A percentile compares a stretch with the other conserved stretches of the same genome.
Conservation (phyloP, 2,113 vertebrate genomes). For the Apistogramma diplotaenia region DNA sequence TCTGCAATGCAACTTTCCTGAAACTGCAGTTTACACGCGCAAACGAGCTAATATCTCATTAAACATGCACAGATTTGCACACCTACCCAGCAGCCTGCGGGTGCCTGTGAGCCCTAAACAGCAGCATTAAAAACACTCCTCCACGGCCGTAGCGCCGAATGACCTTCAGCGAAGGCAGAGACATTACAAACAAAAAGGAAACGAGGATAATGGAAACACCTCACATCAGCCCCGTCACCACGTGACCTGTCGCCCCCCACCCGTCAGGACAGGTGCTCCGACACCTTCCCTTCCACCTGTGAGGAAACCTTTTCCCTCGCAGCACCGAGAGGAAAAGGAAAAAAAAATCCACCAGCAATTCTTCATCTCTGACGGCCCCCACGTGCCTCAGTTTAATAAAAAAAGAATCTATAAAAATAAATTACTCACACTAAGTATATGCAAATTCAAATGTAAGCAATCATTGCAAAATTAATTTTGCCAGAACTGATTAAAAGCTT, state of each 20-base stretch:
- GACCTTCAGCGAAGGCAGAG: neutral
- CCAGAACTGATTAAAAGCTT: constrained; percentile 99
- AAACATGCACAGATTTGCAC: too few species aligned
- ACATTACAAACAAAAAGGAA: neutral
- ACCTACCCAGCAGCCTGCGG: too few species aligned
- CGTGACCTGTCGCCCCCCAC: neutral
- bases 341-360: constrained; percentile 64
- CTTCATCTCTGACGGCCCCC: constrained; percentile 84
- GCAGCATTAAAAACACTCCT: neutral
- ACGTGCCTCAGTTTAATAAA: constrained; percentile 93
- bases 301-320: neutral
- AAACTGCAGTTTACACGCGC: neutral
- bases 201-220: neutral
- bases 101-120: neutral
- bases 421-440: constrained; percentile 97
- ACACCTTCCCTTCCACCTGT: constrained; percentile 9
- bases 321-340: constrained; percentile 60
- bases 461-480: constrained; percentile 99
- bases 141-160: neutral
- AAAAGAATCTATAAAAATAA: constrained; percentile 98
- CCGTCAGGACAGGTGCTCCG: neutral
- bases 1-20: neutral
- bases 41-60: neutral
- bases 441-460: constrained; percentile 99
- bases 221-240: neutral